Conservation (phyloP, 2,888 invertebrate genomes). For the Diogma glabrata region DNA sequence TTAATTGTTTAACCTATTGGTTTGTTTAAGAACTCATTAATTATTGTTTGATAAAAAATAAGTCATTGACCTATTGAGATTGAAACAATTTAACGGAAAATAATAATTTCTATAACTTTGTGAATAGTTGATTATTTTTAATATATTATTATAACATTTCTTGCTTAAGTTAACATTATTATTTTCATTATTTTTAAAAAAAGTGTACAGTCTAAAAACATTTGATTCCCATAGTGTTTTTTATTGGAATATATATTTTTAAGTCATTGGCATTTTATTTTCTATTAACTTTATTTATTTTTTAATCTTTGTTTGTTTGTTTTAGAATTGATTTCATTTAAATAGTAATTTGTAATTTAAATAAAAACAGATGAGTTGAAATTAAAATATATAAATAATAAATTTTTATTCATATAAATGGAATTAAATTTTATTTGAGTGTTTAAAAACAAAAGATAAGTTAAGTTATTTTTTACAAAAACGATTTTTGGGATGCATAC, state of each 20-base stretch:
- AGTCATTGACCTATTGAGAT: neutral
- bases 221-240: slow-evolving; percentile 14
- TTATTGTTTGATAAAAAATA: neutral
- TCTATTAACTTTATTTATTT: no score
- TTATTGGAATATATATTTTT: no score
- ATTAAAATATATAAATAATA: neutral
- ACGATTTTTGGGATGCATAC: no score
- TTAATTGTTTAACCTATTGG: no score
- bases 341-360: slow-evolving; percentile 6
- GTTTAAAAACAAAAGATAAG: no score
- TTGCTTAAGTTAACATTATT: no score
- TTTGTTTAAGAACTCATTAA: no score
- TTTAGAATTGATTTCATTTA: slow-evolving; percentile 10
- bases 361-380: slow-evolving; percentile 10
- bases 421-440: no score
- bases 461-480: no score
- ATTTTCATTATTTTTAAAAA: slow-evolving; percentile 10
- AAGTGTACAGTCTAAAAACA: slow-evolving; percentile 16
- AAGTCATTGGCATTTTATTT: no score
- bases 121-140: slow-evolving; percentile 1
- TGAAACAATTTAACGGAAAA: slow-evolving; percentile 1
- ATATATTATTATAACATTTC: no score
- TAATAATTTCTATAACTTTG: slow-evolving; percentile 3
- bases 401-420: slow-evolving; percentile 1
- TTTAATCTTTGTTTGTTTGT: slow-evolving; percentile 7